phyloP scores from a whole-genome alignment of 2,797 vertebrate genomes.

The Eidolon dupreanum region DNA sequence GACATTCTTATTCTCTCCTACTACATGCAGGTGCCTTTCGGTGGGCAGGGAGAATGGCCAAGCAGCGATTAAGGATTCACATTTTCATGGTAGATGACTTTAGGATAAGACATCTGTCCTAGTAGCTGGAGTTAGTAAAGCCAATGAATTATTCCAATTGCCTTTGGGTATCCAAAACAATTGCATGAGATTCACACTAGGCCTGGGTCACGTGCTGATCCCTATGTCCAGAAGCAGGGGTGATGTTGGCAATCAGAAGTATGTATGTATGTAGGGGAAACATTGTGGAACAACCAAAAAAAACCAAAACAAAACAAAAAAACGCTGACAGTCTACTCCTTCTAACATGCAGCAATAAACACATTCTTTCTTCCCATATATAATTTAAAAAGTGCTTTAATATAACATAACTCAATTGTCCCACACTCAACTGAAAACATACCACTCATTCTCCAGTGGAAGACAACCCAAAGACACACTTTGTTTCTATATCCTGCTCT shows the following conservation, averaged over 20 bases:
- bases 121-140: background rate
- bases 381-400: background rate
- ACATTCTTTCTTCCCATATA: background rate
- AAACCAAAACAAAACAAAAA: background rate
- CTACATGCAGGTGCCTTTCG: background rate
- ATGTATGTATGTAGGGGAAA: background rate
- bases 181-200: background rate
- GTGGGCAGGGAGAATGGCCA: background rate
- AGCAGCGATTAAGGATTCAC: background rate
- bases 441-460: background rate
- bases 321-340: background rate
- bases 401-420: background rate
- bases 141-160: background rate
- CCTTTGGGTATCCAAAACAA: background rate
- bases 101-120: background rate
- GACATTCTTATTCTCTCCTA: background rate
- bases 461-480: background rate
- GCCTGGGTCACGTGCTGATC: background rate
- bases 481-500: background rate
- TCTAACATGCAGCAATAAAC: background rate
- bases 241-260: background rate
- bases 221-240: background rate
- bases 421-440: conserved; percentile 28
- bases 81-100: background rate
- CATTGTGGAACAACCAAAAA: background rate